A percentile compares a stretch with the other conserved stretches of the same genome.
Conservation (phyloP, 2,888 invertebrate genomes). For the Platynereis dumerilii region DNA sequence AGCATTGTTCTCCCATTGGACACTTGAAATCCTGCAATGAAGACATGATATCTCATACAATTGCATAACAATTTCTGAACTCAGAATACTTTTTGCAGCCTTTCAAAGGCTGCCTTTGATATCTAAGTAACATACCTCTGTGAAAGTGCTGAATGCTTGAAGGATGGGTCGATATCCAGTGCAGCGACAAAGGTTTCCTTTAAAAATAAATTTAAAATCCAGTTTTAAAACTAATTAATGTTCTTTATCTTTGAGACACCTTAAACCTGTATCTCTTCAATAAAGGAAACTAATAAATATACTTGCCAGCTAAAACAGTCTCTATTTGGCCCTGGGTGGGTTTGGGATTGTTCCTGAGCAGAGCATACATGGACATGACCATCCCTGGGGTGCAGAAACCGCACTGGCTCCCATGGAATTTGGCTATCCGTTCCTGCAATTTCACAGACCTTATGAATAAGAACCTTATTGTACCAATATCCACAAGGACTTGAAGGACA, state of each 20-base stretch:
- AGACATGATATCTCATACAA: background rate
- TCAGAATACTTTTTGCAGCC: too few relatives aligned
- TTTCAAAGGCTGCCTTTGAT: too few relatives aligned
- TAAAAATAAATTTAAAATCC: constrained; percentile 8
- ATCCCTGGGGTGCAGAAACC: constrained; percentile 96
- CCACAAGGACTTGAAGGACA: too few relatives aligned
- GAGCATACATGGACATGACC: constrained; percentile 95
- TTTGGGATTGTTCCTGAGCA: constrained; percentile 76
- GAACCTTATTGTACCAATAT: too few relatives aligned
- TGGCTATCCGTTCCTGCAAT: constrained; percentile 72
- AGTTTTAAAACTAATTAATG: too few relatives aligned
- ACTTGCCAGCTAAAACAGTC: constrained; percentile 12
- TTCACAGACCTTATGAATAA: background rate
- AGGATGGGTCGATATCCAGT: constrained; percentile 94
- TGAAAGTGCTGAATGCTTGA: constrained; percentile 80
- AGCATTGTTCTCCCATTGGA: constrained; percentile 33
- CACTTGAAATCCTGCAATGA: constrained; percentile 30
- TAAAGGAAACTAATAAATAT: too few relatives aligned
- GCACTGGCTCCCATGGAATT: constrained; percentile 92
- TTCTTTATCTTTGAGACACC: too few relatives aligned
- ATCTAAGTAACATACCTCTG: constrained; percentile 37
- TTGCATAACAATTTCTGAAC: too few relatives aligned
- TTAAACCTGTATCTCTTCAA: too few relatives aligned
- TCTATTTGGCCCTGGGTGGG: constrained; percentile 74
- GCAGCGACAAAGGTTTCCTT: constrained; percentile 84